Evolutionary conservation across 2,888 invertebrate genomes (phyloP), one percentile per base, ranked within the genome.

Genomic region (Limnephilus auricula): DNA sequence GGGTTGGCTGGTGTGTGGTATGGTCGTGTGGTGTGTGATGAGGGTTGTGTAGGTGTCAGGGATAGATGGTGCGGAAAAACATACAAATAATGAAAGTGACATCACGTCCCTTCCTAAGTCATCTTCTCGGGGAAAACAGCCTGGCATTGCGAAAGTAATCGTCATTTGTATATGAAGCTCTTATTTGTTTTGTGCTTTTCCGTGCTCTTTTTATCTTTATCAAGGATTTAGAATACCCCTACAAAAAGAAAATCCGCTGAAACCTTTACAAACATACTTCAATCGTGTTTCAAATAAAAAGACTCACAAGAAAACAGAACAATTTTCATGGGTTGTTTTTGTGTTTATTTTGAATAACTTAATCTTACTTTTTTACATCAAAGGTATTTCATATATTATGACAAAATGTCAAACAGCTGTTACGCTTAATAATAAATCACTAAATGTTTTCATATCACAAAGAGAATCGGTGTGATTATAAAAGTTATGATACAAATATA

Each of bases 151-250:
- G 15, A 83, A 80, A 83, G 37, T 83, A 83, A 83, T 34, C 83
- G 83, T 10, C 83, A 83, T 83, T 37, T 83, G 25, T 25, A 34
- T 83, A 83, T 9, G 65, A 25, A 65, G 25, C 65, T 83, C 37
- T 32, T 83, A 34, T 83, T 37, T 37, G 83, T 83, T 83, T 83
- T 34, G 83, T 34, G 37, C 83, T 37, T 83, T 10, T 37, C 37
- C 25, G 25, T 37, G 83, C 37, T 25, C 18, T 65, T 65, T 50
- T 65, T 65, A 65, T 65, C 50, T 65, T 65, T 65, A 25, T 65
- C 65, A 65, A 65, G 25, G 25, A 65, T n/a, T 25, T n/a, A 65
- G 65, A 9, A n/a, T 25, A 18, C 25, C 25, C 65, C 25, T 25
- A 4, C 45, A 25, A 25, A 65, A n/a, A 65, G 6, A 50, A 50